Evolutionary conservation across 2,113 vertebrate species (phyloP).

Genomic region (Chitala chitala): DNA sequence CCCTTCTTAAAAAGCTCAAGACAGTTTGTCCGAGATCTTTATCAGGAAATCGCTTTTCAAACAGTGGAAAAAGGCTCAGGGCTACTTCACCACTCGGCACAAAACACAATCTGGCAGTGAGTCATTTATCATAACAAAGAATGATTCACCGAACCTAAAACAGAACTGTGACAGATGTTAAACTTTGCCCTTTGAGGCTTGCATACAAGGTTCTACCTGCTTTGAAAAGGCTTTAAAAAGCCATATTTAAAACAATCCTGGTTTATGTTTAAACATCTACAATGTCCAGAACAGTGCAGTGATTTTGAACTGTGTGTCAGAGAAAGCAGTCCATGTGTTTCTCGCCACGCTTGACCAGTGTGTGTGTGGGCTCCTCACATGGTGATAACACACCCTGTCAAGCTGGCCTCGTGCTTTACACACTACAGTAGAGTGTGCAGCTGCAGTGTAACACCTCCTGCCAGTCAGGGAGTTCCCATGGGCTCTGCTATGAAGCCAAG

Average conservation of each 20-base stretch:
- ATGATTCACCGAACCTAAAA: background rate
- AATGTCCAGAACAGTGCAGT: background rate
- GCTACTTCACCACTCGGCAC: slow-evolving; percentile 1
- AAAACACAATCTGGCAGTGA: background rate
- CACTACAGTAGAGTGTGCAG: background rate
- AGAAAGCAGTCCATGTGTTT: background rate
- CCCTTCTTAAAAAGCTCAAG: slow-evolving; percentile 1
- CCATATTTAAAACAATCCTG: too few relatives aligned
- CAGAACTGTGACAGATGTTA: background rate
- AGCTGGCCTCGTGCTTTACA: background rate
- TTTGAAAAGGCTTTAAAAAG: background rate
- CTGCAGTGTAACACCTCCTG: too few relatives aligned
- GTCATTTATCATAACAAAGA: background rate
- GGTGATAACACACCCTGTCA: background rate
- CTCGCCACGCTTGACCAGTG: background rate
- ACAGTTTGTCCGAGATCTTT: slow-evolving; percentile 11
- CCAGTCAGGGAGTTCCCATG: too few relatives aligned
- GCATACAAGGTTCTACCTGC: background rate
- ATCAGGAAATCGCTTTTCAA: background rate
- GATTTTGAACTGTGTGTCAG: background rate
- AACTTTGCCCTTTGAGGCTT: slow-evolving; percentile 4
- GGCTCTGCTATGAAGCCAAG: too few relatives aligned
- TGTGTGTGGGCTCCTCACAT: background rate
- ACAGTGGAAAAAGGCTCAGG: slow-evolving; percentile 1
- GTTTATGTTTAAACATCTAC: too few relatives aligned